Base-by-base conservation (phyloP, 2,797 vertebrate species). In the Meda fulgida region DNA sequence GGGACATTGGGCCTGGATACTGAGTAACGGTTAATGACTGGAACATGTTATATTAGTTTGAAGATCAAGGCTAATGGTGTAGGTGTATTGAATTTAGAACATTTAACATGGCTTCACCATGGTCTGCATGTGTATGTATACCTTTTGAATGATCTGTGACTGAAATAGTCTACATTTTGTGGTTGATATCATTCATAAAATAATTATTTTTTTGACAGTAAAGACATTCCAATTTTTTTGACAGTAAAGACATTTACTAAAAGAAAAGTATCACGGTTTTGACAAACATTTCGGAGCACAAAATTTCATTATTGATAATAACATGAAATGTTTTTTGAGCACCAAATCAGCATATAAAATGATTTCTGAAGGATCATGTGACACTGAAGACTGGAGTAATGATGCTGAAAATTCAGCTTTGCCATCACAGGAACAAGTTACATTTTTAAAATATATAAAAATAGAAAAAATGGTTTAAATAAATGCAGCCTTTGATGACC, bases 21-120 rank as follows among this genome's bases (percentile, higher is more conserved):
- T 36, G 34, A 73, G 40, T 7, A 51, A 40, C 11, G 2, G 78
- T 29, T 87, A 87, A 87, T 83, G 78, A 87, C 43, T 29, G 51
- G 31, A 67, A 71, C 79, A 67, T 78, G 48, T 34, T n/a, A 34
- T 63, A 5, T 36, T 82, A 78, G 31, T 72, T 84, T 14, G 43
- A 80, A 83, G 21, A 65, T 66, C 69, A 53, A 11, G 66, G 23
- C n/a, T 71, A 18, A 73, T 82, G 51, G 40, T 83, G 7, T 55
- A 51, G 53, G 40, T 65, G 36, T 77, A 75, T 78, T 75, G 60
- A 31, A 65, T 53, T 71, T n/a, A 66, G 23, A 75, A 29, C 18
- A 71, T 55, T 80, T 71, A 36, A 71, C 53, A 58, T 63, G n/a
- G 8, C 7, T 78, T 69, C 26, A 70, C 19, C 21, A 36, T 29